These are phyloP conservation scores for Eupithecia dodoneata DNA, from an alignment of 2,888 invertebrate species.

Conservation along the genomic window DNA sequence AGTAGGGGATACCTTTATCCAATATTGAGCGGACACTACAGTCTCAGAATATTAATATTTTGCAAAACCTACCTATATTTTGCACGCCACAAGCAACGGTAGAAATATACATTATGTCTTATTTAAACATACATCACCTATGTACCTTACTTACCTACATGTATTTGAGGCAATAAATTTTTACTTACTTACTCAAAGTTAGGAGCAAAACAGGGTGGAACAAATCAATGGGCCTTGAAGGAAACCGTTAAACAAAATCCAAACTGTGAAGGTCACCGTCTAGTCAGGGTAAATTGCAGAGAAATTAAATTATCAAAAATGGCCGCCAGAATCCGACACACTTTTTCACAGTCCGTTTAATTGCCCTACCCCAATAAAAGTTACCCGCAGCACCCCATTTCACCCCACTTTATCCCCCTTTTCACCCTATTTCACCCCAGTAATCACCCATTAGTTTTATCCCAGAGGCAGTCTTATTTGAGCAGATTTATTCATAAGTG, in stretches of 20 bases:
- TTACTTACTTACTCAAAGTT: too few relatives aligned
- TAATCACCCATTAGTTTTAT: conserved; percentile 40
- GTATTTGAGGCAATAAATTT: too few relatives aligned
- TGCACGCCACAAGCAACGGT: too few relatives aligned
- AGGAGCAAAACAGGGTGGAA: too few relatives aligned
- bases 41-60: too few relatives aligned
- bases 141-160: too few relatives aligned
- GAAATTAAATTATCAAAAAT: background rate
- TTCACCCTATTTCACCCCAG: conserved; percentile 15
- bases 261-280: background rate
- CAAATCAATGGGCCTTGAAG: too few relatives aligned
- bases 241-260: background rate
- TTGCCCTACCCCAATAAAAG: conserved; percentile 22
- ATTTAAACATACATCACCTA: too few relatives aligned
- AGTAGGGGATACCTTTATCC: too few relatives aligned
- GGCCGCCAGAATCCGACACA: conserved; percentile 7
- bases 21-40: too few relatives aligned
- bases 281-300: background rate
- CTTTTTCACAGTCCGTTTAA: conserved; percentile 25
- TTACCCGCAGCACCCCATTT: conserved; percentile 14
- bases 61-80: too few relatives aligned
- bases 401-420: conserved; percentile 12
- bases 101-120: too few relatives aligned
- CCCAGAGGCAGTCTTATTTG: conserved; percentile 33
- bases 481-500: conserved; percentile 32